Percentiles rank a stretch among this genome's conserved stretches.
phyloP scores from a whole-genome alignment of 2,888 invertebrate species.

The Thymelicus sylvestris region DNA sequence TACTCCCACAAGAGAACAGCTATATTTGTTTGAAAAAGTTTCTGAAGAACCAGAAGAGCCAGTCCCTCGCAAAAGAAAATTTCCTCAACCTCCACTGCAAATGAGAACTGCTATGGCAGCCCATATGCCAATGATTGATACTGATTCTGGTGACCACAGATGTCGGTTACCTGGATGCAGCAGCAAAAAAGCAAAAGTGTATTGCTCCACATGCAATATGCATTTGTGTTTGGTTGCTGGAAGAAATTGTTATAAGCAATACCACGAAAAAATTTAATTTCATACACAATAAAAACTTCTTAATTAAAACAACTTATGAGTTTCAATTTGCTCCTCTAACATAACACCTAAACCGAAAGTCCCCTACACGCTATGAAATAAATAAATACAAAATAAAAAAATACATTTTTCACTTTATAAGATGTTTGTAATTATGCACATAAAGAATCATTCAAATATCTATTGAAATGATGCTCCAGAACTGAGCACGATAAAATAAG shows the following conservation, averaged over 20 bases:
- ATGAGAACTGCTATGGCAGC: not conserved
- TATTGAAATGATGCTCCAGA: too few relatives aligned
- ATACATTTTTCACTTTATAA: too few relatives aligned
- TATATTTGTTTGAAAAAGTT: not conserved
- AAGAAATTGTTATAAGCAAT: not conserved
- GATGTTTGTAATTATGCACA: too few relatives aligned
- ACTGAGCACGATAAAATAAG: too few relatives aligned
- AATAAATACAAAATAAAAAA: too few relatives aligned
- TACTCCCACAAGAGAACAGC: not conserved
- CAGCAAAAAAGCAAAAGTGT: conserved; percentile 1
- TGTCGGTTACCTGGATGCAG: not conserved
- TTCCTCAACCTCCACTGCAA: not conserved
- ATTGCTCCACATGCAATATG: conserved; percentile 2
- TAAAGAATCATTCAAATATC: too few relatives aligned
- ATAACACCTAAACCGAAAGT: too few relatives aligned
- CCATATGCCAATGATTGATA: conserved; percentile 3
- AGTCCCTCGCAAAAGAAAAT: not conserved
- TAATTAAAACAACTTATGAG: too few relatives aligned
- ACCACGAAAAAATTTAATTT: not conserved
- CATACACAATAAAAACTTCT: too few relatives aligned
- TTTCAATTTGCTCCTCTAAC: too few relatives aligned
- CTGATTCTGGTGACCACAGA: not conserved
- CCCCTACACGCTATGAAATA: too few relatives aligned
- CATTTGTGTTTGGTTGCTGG: not conserved
- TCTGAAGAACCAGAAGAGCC: not conserved